Percentiles rank a stretch among this genome's conserved stretches.
These are phyloP conservation scores for Mastomys natalensis DNA, from an alignment of 2,113 vertebrate species.

Conservation along the genomic window DNA sequence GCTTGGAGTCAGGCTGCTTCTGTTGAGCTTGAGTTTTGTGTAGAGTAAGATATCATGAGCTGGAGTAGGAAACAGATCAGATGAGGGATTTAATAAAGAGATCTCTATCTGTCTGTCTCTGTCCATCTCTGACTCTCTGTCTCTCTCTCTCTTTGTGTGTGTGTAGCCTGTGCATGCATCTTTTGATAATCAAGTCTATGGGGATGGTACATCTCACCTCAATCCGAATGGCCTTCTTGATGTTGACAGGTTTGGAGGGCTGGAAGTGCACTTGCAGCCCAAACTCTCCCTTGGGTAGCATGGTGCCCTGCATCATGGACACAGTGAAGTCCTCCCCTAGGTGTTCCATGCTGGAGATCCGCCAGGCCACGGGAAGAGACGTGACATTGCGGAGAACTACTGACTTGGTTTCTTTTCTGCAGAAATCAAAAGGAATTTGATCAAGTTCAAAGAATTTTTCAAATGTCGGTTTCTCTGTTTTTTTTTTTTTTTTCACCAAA, in stretches of 20 bases:
- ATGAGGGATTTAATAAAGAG: neutral
- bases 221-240: slow-evolving; percentile 90
- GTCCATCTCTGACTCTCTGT: too few species aligned
- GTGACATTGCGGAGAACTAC: slow-evolving; percentile 89
- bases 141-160: too few species aligned
- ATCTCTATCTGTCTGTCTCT: neutral
- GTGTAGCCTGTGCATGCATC: accelerated
- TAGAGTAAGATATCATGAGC: neutral
- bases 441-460: neutral
- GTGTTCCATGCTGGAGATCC: slow-evolving; percentile 90
- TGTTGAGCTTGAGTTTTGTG: neutral
- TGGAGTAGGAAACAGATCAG: neutral
- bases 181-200: neutral
- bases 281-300: slow-evolving; percentile 85
- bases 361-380: slow-evolving; percentile 90
- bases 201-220: slow-evolving; percentile 88
- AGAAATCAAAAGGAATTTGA: slow-evolving; percentile 20
- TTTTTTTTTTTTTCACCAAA: neutral
- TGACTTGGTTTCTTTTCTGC: slow-evolving; percentile 87
- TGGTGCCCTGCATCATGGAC: slow-evolving; percentile 85
- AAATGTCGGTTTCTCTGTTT: neutral
- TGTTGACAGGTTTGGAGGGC: slow-evolving; percentile 83
- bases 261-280: slow-evolving; percentile 88
- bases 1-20: neutral
- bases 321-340: slow-evolving; percentile 90